Base-by-base conservation (phyloP, 92 coral and sea anemone genomes). In the Hydrozoanthus gracilis region DNA sequence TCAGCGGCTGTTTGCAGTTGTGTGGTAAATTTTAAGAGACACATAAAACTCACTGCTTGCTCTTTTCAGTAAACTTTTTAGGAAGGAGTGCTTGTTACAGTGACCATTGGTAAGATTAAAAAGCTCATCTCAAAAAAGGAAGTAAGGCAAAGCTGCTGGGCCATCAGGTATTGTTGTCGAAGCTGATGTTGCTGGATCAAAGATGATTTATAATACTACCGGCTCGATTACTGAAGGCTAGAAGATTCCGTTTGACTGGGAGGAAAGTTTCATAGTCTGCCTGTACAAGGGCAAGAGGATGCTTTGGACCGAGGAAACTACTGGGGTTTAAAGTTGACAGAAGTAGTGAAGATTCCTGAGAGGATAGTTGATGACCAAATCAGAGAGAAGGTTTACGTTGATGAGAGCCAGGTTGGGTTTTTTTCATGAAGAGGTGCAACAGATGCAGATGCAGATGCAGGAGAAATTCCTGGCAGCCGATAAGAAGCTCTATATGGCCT, bases 231-330 rank as follows among this genome's bases (percentile, higher is more conserved):
- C 61, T 7, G 12, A 45, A 11, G 86, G 80, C 27, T 51, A 49
- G 39, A 46, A 78, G 48, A 50, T 79, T 39, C 87, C 90, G 52
- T 54, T n/a, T 11, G 90, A 87, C 71, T 87, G 90, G 90, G 52
- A 87, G 14, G 45, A 45, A 46, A 80, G 82, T 79, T 82, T 44
- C 60, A 88, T 88, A 15, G 82, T 88, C 55, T 82, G 82, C 82
- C 46, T 82, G 48, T 88, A 70, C 52, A 88, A 88, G 48, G 90
- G 90, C 71, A 88, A 65, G 91, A 87, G 16, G 91, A 88, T 72
- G 87, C 87, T 20, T n/a, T 88, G n/a, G 91, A 78, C 27, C 51
- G 91, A n/a, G 91, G 91, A 6, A 88, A 60, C 48, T 88, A 82
- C 72, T 11, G 72, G 45, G 47, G 72, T 44, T 45, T 67, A 45